Conservation (phyloP, 2,888 invertebrate species). For the Drosophila mercatorum region DNA sequence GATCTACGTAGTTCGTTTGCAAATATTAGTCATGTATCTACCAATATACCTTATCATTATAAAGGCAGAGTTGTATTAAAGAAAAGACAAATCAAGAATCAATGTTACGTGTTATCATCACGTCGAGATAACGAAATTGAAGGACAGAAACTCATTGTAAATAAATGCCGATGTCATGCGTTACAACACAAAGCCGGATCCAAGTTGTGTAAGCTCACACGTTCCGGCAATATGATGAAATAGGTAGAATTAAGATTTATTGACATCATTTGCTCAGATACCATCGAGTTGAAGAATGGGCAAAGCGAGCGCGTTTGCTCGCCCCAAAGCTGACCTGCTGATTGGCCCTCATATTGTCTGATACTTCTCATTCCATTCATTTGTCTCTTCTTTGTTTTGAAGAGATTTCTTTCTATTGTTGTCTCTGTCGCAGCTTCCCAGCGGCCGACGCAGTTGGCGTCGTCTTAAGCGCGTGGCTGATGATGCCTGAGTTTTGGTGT, state of each 20-base stretch:
- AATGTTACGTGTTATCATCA: slow-evolving; percentile 40
- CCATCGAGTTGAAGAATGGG: slow-evolving; percentile 35
- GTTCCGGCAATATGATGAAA: slow-evolving; percentile 18
- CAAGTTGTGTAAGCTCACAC: not conserved
- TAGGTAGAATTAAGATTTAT: slow-evolving; percentile 52
- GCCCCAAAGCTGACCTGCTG: slow-evolving; percentile 28
- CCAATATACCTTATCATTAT: slow-evolving; percentile 19
- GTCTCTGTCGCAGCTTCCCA: slow-evolving; percentile 19
- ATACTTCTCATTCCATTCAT: slow-evolving; percentile 12
- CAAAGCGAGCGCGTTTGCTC: slow-evolving; percentile 18
- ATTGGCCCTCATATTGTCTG: slow-evolving; percentile 22
- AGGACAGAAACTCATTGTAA: slow-evolving; percentile 30
- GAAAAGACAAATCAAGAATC: not conserved
- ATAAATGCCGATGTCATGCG: not conserved
- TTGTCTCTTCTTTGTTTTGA: slow-evolving; percentile 20
- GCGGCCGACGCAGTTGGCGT: slow-evolving; percentile 52
- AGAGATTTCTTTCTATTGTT: slow-evolving; percentile 8
- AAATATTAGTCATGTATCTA: slow-evolving; percentile 16
- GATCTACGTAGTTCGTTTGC: slow-evolving; percentile 10
- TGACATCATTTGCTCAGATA: slow-evolving; percentile 52
- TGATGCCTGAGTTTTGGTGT: slow-evolving; percentile 42
- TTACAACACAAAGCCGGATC: slow-evolving; percentile 41
- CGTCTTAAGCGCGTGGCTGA: slow-evolving; percentile 53
- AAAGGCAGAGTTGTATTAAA: not conserved
- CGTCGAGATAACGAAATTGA: slow-evolving; percentile 18